A percentile compares a stretch with the other conserved stretches of the same genome.
These are phyloP conservation scores for Lucifuga dentata DNA, from an alignment of 2,113 vertebrate species.

Conservation along the genomic window DNA sequence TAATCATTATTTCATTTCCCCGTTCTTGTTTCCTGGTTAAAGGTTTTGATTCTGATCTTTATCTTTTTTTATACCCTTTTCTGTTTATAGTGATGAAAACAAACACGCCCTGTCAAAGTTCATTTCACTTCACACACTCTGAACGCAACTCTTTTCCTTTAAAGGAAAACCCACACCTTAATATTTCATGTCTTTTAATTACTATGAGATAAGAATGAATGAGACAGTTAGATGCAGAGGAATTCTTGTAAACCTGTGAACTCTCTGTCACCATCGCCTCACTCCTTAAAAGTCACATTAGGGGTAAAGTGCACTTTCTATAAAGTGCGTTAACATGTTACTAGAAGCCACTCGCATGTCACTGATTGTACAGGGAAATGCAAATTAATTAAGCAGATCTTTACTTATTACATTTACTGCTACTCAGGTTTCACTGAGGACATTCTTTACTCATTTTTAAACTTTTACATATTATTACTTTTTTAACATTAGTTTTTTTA, in stretches of 20 bases:
- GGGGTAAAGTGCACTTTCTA: constrained; percentile 27
- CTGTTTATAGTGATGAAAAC: constrained; percentile 3
- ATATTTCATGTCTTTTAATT: constrained; percentile 41
- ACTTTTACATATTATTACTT: background rate
- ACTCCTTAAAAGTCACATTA: constrained; percentile 15
- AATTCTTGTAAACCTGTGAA: constrained; percentile 40
- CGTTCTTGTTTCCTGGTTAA: too few species aligned
- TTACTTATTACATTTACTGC: background rate
- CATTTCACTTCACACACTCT: constrained; percentile 4
- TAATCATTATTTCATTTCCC: too few species aligned
- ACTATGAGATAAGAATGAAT: constrained; percentile 61
- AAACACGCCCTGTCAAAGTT: constrained; percentile 71
- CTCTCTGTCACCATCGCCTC: constrained; percentile 10
- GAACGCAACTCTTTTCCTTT: constrained; percentile 7
- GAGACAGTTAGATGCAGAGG: constrained; percentile 20
- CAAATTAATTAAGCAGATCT: background rate
- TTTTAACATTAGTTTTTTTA: background rate
- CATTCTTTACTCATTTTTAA: background rate
- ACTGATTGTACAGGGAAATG: background rate
- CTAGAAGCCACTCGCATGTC: background rate
- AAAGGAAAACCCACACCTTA: constrained; percentile 17
- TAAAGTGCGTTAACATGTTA: background rate
- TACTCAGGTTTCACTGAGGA: background rate
- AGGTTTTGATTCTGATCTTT: too few species aligned
- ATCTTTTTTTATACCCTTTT: constrained; percentile 11